Percentiles rank a stretch among this genome's conserved stretches.
Conservation (phyloP, 2,888 invertebrate genomes). For the Esperia sulphurella region DNA sequence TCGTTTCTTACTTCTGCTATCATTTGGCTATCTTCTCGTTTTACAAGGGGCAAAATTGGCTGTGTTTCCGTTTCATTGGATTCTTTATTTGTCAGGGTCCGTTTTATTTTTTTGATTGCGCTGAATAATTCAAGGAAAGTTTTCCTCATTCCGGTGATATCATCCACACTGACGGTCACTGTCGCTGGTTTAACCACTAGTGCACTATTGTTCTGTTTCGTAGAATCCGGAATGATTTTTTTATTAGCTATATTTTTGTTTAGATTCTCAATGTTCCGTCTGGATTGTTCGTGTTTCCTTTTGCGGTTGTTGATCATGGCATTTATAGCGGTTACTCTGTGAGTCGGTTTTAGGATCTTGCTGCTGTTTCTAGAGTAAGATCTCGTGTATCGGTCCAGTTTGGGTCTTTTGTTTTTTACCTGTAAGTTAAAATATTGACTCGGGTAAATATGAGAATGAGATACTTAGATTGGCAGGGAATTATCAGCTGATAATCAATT, state of each 20-base stretch:
- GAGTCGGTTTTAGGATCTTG: slow-evolving; percentile 38
- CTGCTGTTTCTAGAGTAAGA: slow-evolving; percentile 37
- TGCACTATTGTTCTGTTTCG: slow-evolving; percentile 25
- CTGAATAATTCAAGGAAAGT: neutral
- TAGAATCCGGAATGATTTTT: slow-evolving; percentile 43
- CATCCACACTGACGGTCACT: slow-evolving; percentile 6
- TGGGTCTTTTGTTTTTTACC: slow-evolving; percentile 33
- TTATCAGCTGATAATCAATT: too few relatives aligned
- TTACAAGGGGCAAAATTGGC: too few relatives aligned
- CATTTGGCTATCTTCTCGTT: too few relatives aligned
- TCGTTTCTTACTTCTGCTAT: too few relatives aligned
- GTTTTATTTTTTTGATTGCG: neutral
- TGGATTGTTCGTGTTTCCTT: slow-evolving; percentile 24
- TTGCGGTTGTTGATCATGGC: slow-evolving; percentile 27
- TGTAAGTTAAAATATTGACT: slow-evolving; percentile 18
- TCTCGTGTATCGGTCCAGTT: slow-evolving; percentile 31
- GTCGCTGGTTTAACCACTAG: slow-evolving; percentile 7
- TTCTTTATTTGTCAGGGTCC: neutral
- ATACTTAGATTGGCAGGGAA: too few relatives aligned
- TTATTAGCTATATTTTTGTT: slow-evolving; percentile 17
- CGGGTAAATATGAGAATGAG: neutral
- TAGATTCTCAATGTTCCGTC: slow-evolving; percentile 10
- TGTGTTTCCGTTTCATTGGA: too few relatives aligned
- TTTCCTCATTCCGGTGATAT: neutral
- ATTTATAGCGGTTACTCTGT: slow-evolving; percentile 41